Conservation (phyloP, 2,113 vertebrate species). For the Glareola pratincola region DNA sequence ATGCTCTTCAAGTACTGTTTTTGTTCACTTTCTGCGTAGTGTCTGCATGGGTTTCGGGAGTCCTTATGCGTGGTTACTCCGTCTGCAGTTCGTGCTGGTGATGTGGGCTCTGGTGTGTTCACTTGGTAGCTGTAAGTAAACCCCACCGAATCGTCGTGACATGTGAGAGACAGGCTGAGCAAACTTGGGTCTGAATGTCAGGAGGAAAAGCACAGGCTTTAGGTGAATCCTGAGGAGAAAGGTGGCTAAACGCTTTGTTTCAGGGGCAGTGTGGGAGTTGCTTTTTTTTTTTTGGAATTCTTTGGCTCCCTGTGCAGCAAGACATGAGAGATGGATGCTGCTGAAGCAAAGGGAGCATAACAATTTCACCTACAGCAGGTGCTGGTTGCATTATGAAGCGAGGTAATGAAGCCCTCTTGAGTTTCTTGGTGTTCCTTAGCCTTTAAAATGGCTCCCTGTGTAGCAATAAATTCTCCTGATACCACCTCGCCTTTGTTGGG, state of each 20-base stretch:
- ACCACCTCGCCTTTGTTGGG: too few relatives aligned
- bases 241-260: not conserved
- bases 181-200: not conserved
- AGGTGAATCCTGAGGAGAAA: not conserved
- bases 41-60: not conserved
- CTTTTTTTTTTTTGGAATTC: too few relatives aligned
- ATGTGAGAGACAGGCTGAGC: not conserved
- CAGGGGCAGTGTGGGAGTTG: not conserved
- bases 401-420: not conserved
- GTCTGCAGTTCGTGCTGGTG: not conserved
- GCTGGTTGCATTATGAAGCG: not conserved
- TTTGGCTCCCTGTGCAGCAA: not conserved
- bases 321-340: not conserved
- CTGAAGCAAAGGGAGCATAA: not conserved
- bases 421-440: not conserved
- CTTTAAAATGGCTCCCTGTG: not conserved
- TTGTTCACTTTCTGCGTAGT: not conserved
- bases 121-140: not conserved
- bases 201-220: not conserved
- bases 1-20: not conserved
- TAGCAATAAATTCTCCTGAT: not conserved
- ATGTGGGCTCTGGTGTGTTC: not conserved
- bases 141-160: rapidly evolving
- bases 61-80: not conserved
- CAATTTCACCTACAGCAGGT: not conserved